phyloP scores from a whole-genome alignment of 2,113 vertebrate species.

The Toxotes jaculatrix region DNA sequence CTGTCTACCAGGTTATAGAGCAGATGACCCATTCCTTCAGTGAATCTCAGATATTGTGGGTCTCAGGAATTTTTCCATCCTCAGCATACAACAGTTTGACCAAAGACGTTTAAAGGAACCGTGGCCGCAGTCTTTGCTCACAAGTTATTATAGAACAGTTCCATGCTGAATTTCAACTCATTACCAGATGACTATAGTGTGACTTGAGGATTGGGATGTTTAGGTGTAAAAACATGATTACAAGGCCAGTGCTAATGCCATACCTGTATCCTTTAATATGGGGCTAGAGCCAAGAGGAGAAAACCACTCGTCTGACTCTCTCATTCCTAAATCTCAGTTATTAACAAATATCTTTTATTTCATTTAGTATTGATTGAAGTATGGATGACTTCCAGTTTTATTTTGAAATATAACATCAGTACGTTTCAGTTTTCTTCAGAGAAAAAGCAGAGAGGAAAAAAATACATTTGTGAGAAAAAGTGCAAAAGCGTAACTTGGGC shows the following conservation, averaged over 20 bases:
- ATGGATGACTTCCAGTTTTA: not conserved
- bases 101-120: not conserved
- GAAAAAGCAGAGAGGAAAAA: no score
- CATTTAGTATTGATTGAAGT: not conserved
- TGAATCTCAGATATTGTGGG: not conserved
- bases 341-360: not conserved
- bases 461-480: no score
- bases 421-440: not conserved
- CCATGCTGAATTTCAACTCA: not conserved
- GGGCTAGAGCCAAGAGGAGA: no score
- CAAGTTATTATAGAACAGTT: not conserved
- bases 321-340: not conserved
- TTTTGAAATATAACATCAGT: no score
- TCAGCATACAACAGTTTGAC: not conserved
- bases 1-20: conserved; percentile 3
- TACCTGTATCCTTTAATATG: no score
- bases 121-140: not conserved
- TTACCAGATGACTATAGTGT: no score
- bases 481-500: no score
- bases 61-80: not conserved
- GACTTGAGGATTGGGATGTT: no score
- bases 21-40: not conserved
- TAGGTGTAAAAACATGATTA: no score
- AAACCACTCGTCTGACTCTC: not conserved
- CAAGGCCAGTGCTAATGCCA: no score